Conservation (phyloP, 2,113 vertebrate species). For the Fukomys damarensis region DNA sequence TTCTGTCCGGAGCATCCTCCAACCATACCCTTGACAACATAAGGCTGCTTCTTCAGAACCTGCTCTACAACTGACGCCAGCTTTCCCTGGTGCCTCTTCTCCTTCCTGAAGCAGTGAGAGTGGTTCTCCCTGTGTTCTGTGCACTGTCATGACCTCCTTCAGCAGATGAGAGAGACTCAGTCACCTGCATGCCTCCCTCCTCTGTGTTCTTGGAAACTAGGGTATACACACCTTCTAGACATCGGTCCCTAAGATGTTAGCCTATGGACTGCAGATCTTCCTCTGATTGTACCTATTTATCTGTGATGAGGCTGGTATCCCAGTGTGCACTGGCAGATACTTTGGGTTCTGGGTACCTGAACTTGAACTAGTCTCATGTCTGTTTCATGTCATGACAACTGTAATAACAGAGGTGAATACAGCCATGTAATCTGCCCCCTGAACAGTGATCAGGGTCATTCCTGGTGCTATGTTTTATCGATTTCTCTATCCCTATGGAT, state of each 20-base stretch:
- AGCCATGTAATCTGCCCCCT: not conserved
- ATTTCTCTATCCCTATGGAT: not conserved
- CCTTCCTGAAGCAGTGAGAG: no score
- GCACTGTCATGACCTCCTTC: not conserved
- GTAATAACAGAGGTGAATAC: not conserved
- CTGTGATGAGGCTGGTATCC: not conserved
- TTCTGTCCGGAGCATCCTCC: accelerated
- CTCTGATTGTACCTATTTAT: not conserved
- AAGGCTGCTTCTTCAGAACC: not conserved
- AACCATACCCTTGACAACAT: no score
- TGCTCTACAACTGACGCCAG: accelerated
- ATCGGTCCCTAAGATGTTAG: not conserved
- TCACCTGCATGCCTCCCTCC: no score
- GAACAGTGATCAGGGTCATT: not conserved
- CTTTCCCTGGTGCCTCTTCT: not conserved
- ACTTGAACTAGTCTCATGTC: not conserved
- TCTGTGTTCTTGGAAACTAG: not conserved
- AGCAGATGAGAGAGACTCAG: accelerated
- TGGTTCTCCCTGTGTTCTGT: accelerated
- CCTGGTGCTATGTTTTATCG: not conserved
- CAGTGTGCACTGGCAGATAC: not conserved
- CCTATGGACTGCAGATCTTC: not conserved
- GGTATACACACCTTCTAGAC: not conserved
- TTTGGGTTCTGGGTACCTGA: no score
- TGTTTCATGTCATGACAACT: not conserved